Conservation (phyloP, 1,140 invertebrate genomes). For the Babylonia areolata region DNA sequence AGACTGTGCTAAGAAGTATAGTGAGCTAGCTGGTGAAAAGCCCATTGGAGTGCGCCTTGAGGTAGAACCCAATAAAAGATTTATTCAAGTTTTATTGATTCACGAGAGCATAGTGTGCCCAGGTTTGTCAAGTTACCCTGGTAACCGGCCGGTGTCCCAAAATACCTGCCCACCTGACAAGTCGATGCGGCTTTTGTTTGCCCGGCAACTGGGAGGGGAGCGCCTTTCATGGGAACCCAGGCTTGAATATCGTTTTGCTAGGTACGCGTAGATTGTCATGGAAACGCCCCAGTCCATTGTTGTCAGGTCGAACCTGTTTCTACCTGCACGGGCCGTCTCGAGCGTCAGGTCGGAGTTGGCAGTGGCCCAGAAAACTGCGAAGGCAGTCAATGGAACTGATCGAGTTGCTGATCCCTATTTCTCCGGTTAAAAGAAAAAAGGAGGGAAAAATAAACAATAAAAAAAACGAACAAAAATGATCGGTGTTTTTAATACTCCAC, state of each 20-base stretch:
- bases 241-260: conserved; percentile 46
- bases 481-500: too few species aligned
- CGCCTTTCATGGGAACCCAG: conserved; percentile 44
- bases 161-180: conserved; percentile 50
- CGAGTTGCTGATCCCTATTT: neutral
- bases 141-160: conserved; percentile 55
- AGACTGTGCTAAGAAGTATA: conserved; percentile 26
- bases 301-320: conserved; percentile 38
- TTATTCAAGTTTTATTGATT: conserved; percentile 64
- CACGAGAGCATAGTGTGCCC: conserved; percentile 38
- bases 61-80: conserved; percentile 61
- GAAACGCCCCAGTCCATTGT: conserved; percentile 41
- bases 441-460: neutral
- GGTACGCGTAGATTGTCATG: conserved; percentile 38
- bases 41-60: conserved; percentile 30
- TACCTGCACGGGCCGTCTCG: conserved; percentile 5
- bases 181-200: conserved; percentile 45
- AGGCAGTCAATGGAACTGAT: conserved; percentile 2
- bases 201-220: conserved; percentile 38
- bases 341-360: neutral
- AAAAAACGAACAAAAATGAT: neutral
- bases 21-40: conserved; percentile 8
- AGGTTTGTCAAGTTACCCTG: conserved; percentile 59
- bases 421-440: neutral
- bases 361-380: conserved; percentile 5